Base-by-base conservation (phyloP, 2,888 invertebrate genomes). In the Drosophila mercatorum region DNA sequence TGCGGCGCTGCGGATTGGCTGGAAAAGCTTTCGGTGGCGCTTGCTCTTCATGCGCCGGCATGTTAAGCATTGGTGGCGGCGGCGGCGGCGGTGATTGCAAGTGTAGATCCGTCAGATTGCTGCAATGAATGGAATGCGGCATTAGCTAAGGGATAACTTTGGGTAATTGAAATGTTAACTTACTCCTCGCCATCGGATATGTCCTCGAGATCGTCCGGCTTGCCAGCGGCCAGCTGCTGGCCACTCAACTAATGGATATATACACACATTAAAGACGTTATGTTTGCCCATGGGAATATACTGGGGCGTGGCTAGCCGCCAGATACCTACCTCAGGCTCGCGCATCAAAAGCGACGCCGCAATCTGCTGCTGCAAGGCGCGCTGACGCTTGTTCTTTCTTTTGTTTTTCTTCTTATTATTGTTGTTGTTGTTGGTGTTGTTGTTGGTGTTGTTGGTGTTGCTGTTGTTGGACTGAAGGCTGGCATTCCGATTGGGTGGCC, bases 151-250 rank as follows among this genome's bases (percentile, higher is more conserved):
- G 38, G 0, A 5, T 4, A 1, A 12, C 1, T 11, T 4, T 11
- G 3, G 1, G 2, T 4, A 31, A 2, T 8, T 44, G 2, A n/a
- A 41, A 47, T 34, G 26, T 34, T 0, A 31, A 91, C 91, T 91
- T 90, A 92, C 92, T 91, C 91, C 75, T 92, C 92, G 3, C 68
- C 73, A 67, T 92, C 92, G 10, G 92, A 92, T 57, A 92, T 91
- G 71, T 91, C 91, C 70, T 92, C 92, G 14, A 92, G 84, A 66
- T 90, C 87, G 61, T 84, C 81, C 8, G 77, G 64, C 10, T 60
- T 75, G 75, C 58, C 64, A 53, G 40, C 44, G 17, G 41, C 22
- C 5, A 12, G 36, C 31, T 34, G 31, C 22, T 51, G 12, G 26
- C 26, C 38, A 46, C 28, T 46, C 6, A 12, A 8, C 75, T 71